phyloP scores from a whole-genome alignment of 2,113 vertebrate genomes.

The Ia io region DNA sequence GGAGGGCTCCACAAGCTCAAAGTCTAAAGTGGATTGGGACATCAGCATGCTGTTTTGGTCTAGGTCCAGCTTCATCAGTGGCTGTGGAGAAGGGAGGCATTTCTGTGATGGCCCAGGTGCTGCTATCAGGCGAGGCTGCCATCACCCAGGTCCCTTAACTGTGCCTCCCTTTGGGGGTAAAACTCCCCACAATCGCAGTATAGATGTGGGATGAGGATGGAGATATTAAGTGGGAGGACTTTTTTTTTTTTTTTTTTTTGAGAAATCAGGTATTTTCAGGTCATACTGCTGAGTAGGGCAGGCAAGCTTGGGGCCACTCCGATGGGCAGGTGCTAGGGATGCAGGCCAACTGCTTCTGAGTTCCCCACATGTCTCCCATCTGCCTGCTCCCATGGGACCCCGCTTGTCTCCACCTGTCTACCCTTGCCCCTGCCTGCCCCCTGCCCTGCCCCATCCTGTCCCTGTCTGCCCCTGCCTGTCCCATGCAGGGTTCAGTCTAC shows the following conservation, averaged over 20 bases:
- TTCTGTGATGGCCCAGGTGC: neutral
- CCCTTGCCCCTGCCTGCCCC: too few species aligned
- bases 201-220: neutral
- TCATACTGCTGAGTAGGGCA: neutral
- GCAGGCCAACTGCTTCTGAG: too few species aligned
- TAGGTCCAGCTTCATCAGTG: neutral
- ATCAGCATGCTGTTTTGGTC: neutral
- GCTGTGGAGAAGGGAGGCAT: neutral
- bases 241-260: too few species aligned
- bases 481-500: neutral
- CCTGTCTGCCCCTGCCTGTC: accelerated
- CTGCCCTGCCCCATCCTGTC: too few species aligned
- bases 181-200: neutral
- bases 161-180: neutral
- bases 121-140: neutral
- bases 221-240: neutral
- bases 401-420: neutral
- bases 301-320: neutral
- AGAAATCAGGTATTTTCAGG: neutral
- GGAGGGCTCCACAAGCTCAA: neutral
- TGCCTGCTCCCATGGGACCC: neutral
- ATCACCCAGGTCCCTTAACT: neutral
- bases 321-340: neutral
- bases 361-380: neutral
- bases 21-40: neutral